Evolutionary conservation across 2,113 vertebrate species (phyloP).

Genomic region (Bufo gargarizans): DNA sequence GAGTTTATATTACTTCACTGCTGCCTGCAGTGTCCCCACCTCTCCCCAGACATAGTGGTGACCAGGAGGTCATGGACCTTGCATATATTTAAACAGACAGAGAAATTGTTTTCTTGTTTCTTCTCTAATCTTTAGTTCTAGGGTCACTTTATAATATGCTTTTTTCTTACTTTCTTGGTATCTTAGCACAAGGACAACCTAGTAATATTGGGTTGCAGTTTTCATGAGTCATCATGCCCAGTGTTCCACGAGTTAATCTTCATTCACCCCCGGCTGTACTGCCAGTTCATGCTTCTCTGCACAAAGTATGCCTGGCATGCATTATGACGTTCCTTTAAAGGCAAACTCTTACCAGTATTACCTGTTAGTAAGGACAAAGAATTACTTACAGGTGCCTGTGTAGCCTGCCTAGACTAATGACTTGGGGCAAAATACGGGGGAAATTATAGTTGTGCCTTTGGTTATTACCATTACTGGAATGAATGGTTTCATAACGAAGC

Average conservation of each 20-base stretch:
- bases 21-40: too few species aligned
- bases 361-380: slow-evolving; percentile 20
- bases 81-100: neutral
- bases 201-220: slow-evolving; percentile 24
- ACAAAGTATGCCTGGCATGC: slow-evolving; percentile 53
- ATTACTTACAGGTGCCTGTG: neutral
- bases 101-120: too few species aligned
- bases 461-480: neutral
- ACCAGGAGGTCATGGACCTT: neutral
- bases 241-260: slow-evolving; percentile 53
- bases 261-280: slow-evolving; percentile 25
- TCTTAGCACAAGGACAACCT: neutral
- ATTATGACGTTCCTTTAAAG: slow-evolving; percentile 57
- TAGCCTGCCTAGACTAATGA: neutral
- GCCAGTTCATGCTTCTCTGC: slow-evolving; percentile 19
- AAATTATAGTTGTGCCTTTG: neutral
- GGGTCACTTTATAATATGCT: neutral
- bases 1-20: too few species aligned
- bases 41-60: neutral
- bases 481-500: neutral
- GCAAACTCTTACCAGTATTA: slow-evolving; percentile 59
- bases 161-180: neutral
- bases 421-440: neutral
- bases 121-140: neutral
- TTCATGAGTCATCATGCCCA: slow-evolving; percentile 23